These are phyloP conservation scores for Catocala nupta DNA, from an alignment of 2,888 invertebrate genomes.

Conservation along the genomic window DNA sequence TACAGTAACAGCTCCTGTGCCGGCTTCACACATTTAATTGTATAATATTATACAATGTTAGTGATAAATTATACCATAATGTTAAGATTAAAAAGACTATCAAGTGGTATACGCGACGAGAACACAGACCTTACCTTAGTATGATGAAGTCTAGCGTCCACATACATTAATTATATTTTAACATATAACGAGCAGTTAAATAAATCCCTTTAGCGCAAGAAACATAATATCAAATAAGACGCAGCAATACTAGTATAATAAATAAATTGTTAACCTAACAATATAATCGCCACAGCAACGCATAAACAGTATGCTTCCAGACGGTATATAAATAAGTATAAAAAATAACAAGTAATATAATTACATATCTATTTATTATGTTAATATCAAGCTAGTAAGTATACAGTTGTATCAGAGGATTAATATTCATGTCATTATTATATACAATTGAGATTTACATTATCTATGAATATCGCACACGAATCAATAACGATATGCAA, in stretches of 20 bases:
- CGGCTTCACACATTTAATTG: too few species aligned
- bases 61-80: neutral
- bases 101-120: too few species aligned
- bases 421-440: slow-evolving; percentile 40
- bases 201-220: too few species aligned
- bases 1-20: too few species aligned
- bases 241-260: too few species aligned
- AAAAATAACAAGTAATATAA: slow-evolving; percentile 24
- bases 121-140: too few species aligned
- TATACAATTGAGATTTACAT: slow-evolving; percentile 49
- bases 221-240: too few species aligned
- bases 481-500: slow-evolving; percentile 45
- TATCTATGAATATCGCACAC: slow-evolving; percentile 44
- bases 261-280: neutral
- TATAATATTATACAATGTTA: too few species aligned
- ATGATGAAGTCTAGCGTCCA: too few species aligned
- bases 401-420: slow-evolving; percentile 22
- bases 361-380: slow-evolving; percentile 16
- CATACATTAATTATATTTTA: too few species aligned
- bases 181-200: too few species aligned
- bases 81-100: neutral
- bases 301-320: slow-evolving; percentile 20
- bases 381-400: slow-evolving; percentile 13
- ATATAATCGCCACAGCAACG: neutral
- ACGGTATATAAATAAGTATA: slow-evolving; percentile 14